These are phyloP conservation scores for Stenchaetothrips biformis DNA, from an alignment of 2,888 invertebrate species.

Conservation along the genomic window DNA sequence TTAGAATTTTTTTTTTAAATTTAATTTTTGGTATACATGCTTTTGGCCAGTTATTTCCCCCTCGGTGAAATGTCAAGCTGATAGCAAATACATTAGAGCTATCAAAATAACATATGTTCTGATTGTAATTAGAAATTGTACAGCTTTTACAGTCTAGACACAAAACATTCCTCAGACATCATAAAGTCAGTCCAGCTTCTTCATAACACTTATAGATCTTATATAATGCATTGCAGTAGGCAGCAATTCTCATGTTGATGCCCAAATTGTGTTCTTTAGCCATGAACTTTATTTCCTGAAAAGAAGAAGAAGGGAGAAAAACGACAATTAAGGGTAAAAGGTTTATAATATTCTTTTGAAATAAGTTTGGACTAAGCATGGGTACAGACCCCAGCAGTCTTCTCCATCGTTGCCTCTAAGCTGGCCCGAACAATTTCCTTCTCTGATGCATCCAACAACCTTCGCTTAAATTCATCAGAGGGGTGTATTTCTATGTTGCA, in stretches of 20 bases:
- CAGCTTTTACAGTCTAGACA: too few species aligned
- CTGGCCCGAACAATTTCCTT: conserved; percentile 82
- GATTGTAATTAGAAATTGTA: too few species aligned
- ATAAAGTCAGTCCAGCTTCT: conserved; percentile 53
- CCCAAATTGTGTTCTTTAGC: conserved; percentile 67
- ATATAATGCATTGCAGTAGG: conserved; percentile 54
- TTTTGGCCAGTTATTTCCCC: too few species aligned
- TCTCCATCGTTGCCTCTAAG: conserved; percentile 75
- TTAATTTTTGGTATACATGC: too few species aligned
- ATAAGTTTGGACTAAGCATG: background rate
- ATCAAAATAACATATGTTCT: too few species aligned
- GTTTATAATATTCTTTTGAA: background rate
- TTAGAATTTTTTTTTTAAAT: too few species aligned
- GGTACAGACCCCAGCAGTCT: conserved; percentile 56
- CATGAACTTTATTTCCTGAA: conserved; percentile 60
- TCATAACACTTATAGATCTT: conserved; percentile 55
- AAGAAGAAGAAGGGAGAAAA: conserved; percentile 32
- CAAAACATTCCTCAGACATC: background rate
- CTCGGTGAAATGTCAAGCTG: too few species aligned
- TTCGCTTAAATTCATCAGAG: conserved; percentile 62
- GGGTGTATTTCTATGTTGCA: conserved; percentile 52
- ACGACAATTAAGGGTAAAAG: background rate
- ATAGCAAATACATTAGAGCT: too few species aligned
- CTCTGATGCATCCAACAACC: conserved; percentile 73
- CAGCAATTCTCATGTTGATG: conserved; percentile 58